Evolutionary conservation across 2,888 invertebrate genomes (phyloP), one percentile per base, ranked within the genome.

Genomic region (Dichetophora obliterata): DNA sequence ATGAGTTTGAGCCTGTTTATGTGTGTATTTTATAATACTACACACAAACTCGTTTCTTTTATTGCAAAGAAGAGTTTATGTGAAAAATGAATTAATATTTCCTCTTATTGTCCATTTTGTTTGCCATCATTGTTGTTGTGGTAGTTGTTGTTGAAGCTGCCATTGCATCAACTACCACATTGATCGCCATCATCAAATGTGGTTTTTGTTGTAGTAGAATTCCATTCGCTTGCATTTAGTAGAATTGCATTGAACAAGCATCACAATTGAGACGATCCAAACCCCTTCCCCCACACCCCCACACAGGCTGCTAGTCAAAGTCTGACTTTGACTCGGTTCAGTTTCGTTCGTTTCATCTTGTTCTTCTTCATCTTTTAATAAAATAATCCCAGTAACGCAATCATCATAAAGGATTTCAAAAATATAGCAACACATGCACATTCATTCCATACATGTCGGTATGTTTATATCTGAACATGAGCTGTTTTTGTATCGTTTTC

Each of bases 351-450:
- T 50, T n/a, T 19, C 71, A 37, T 63, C 73, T 48, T 63, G 22
- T 48, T 22, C 73, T 31, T 34, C 71, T 63, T 27, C 48, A 48
- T 6, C 61, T 84, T 86, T 87, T 85, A 87, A 87, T 87, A 86
- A 87, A 87, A 86, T 86, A 87, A 87, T 86, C 87, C 83, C 82
- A 84, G 85, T 84, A 84, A 85, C 85, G 86, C 84, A 87, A 86
- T 86, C 87, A 87, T 86, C 87, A 87, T 87, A 86, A 87, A 86
- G 85, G 87, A 86, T 86, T 85, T 85, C 82, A 82, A 80, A 80
- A 68, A 77, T 73, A 69, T 75, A 66, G 75, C 76, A 76, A 80
- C 73, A 77, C 77, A 79, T 82, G 80, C 80, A 81, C 76, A 31
- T 66, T 69, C 59, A 48, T 54, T 43, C 11, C 43, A 11, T 43